phyloP scores from a whole-genome alignment of 2,888 invertebrate species.

The Lamellibrachia satsuma region DNA sequence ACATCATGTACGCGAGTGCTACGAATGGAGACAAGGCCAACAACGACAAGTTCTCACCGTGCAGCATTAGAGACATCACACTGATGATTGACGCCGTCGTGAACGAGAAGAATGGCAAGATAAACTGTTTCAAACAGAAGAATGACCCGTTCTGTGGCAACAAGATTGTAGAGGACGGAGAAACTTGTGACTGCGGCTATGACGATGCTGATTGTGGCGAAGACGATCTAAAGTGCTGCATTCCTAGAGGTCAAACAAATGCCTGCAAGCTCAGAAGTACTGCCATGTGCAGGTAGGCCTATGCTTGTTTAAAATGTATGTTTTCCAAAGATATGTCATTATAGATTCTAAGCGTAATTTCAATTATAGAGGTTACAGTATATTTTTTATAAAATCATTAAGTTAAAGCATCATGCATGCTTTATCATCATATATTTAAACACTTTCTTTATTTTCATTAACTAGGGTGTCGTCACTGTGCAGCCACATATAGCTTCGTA shows the following conservation, averaged over 20 bases:
- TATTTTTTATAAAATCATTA: too few species aligned
- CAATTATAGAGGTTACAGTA: too few species aligned
- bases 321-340: too few species aligned
- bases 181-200: constrained; percentile 99
- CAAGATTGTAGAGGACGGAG: constrained; percentile 91
- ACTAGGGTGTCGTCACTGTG: too few species aligned
- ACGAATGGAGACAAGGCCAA: constrained; percentile 97
- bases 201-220: constrained; percentile 84
- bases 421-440: too few species aligned
- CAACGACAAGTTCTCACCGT: constrained; percentile 95
- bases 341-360: too few species aligned
- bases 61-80: constrained; percentile 94
- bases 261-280: background rate
- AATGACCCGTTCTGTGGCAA: constrained; percentile 98
- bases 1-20: constrained; percentile 99
- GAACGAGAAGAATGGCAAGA: constrained; percentile 79
- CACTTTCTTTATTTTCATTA: too few species aligned
- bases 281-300: background rate
- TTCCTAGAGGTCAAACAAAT: constrained; percentile 58
- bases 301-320: background rate
- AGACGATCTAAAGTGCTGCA: constrained; percentile 75
- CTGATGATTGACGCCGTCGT: constrained; percentile 78
- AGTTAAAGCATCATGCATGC: too few species aligned
- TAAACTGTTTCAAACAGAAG: constrained; percentile 81
- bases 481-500: too few species aligned